These are phyloP conservation scores for Exocentrus adspersus DNA, from an alignment of 2,888 invertebrate species.

Conservation along the genomic window DNA sequence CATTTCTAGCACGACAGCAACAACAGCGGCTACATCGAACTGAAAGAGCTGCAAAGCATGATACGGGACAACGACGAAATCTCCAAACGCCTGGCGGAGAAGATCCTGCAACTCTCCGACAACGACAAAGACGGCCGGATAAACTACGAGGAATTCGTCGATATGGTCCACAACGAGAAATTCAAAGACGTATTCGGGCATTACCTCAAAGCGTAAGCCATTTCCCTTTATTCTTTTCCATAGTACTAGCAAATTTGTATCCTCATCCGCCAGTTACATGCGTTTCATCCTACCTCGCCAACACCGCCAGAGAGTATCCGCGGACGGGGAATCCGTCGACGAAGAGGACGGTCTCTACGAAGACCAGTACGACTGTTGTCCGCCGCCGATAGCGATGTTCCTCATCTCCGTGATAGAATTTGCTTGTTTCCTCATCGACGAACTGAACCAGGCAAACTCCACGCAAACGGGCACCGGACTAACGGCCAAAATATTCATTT, in stretches of 20 bases:
- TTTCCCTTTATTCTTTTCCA: slow-evolving; percentile 42
- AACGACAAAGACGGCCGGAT: slow-evolving; percentile 72
- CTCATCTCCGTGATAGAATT: slow-evolving; percentile 89
- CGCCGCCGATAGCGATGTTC: slow-evolving; percentile 88
- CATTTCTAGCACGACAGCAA: slow-evolving; percentile 73
- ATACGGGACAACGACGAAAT: slow-evolving; percentile 62
- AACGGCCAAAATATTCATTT: slow-evolving; percentile 76
- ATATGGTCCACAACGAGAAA: slow-evolving; percentile 71
- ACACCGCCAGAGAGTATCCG: slow-evolving; percentile 13
- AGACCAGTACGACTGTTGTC: slow-evolving; percentile 90
- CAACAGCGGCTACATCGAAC: slow-evolving; percentile 75
- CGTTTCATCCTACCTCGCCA: slow-evolving; percentile 39
- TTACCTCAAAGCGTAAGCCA: slow-evolving; percentile 69
- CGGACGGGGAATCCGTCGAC: background rate
- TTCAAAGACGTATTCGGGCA: slow-evolving; percentile 72
- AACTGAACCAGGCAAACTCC: slow-evolving; percentile 25
- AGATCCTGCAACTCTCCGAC: slow-evolving; percentile 74
- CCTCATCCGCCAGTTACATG: slow-evolving; percentile 46
- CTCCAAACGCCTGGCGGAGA: slow-evolving; percentile 65
- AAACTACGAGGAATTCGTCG: slow-evolving; percentile 76
- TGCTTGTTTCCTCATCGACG: slow-evolving; percentile 67
- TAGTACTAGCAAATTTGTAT: slow-evolving; percentile 35
- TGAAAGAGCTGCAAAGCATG: slow-evolving; percentile 72
- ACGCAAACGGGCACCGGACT: slow-evolving; percentile 35
- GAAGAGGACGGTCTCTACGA: slow-evolving; percentile 68